A percentile compares a stretch with the other conserved stretches of the same genome.
Conservation (phyloP, 2,888 invertebrate species). For the Agonopterix arenella region DNA sequence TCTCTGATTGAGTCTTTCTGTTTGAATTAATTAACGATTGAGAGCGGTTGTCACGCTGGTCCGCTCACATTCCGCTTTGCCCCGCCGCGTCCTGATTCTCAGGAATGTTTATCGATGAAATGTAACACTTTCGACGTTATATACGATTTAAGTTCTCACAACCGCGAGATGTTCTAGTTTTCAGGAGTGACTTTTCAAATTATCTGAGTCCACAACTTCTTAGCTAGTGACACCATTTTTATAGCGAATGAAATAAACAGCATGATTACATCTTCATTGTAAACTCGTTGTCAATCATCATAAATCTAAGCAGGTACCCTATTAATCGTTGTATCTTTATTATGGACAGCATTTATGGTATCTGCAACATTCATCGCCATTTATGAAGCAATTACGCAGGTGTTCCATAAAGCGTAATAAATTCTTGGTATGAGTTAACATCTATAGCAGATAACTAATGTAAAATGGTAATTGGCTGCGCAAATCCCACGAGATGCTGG, state of each 20-base stretch:
- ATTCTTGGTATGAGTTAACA: conserved; percentile 13
- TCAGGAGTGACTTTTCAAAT: too few relatives aligned
- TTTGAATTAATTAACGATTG: conserved; percentile 72
- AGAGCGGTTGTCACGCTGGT: conserved; percentile 66
- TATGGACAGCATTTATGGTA: conserved; percentile 2
- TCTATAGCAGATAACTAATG: conserved; percentile 9
- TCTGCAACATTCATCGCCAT: conserved; percentile 7
- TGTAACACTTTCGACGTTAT: conserved; percentile 45
- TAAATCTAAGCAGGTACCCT: conserved; percentile 3
- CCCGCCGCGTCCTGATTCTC: conserved; percentile 54
- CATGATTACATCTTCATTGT: too few relatives aligned
- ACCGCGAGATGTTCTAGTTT: too few relatives aligned
- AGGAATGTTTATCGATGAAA: conserved; percentile 56
- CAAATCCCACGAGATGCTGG: conserved; percentile 17
- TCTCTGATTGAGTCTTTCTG: conserved; percentile 71
- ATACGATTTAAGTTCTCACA: neutral
- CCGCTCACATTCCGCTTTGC: conserved; percentile 56
- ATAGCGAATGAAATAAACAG: too few relatives aligned
- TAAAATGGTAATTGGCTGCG: conserved; percentile 10
- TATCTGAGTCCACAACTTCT: too few relatives aligned
- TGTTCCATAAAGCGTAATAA: conserved; percentile 20
- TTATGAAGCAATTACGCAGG: conserved; percentile 23
- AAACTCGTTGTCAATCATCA: neutral
- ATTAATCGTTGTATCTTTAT: neutral
- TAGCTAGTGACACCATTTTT: too few relatives aligned